phyloP scores from a whole-genome alignment of 2,797 vertebrate genomes.

The Thripadectes ignobilis region DNA sequence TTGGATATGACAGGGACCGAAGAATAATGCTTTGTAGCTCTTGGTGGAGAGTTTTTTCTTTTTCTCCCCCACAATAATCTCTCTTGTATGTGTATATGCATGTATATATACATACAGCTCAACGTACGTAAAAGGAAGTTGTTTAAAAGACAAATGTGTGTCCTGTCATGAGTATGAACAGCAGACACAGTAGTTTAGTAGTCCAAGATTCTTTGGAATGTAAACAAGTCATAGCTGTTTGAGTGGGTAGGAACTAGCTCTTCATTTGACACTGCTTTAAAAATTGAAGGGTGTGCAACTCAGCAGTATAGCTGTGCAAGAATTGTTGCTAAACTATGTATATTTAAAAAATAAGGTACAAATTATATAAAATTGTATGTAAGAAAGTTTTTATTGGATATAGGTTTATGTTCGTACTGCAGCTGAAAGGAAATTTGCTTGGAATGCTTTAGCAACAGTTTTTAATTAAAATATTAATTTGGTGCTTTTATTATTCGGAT shows the following conservation, averaged over 20 bases:
- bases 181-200: conserved; percentile 66
- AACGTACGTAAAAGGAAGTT: conserved; percentile 75
- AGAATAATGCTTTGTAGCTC: conserved; percentile 37
- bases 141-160: conserved; percentile 75
- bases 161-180: conserved; percentile 75
- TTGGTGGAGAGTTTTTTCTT: conserved; percentile 1
- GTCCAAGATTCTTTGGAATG: conserved; percentile 70
- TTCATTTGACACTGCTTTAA: conserved; percentile 54
- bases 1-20: conserved; percentile 7
- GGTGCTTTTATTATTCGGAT: background rate
- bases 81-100: background rate
- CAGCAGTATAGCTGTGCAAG: background rate
- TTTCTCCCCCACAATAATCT: background rate
- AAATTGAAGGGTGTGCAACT: conserved; percentile 20
- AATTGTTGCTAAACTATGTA: background rate
- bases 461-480: background rate
- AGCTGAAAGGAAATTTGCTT: background rate
- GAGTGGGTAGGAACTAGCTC: conserved; percentile 52
- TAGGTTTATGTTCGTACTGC: background rate
- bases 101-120: conserved; percentile 14
- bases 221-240: conserved; percentile 71
- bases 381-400: background rate
- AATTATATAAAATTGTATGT: background rate
- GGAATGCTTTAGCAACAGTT: background rate
- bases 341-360: background rate